These are phyloP conservation scores for Synanthedon myopaeformis DNA, from an alignment of 2,888 invertebrate genomes.

Conservation along the genomic window DNA sequence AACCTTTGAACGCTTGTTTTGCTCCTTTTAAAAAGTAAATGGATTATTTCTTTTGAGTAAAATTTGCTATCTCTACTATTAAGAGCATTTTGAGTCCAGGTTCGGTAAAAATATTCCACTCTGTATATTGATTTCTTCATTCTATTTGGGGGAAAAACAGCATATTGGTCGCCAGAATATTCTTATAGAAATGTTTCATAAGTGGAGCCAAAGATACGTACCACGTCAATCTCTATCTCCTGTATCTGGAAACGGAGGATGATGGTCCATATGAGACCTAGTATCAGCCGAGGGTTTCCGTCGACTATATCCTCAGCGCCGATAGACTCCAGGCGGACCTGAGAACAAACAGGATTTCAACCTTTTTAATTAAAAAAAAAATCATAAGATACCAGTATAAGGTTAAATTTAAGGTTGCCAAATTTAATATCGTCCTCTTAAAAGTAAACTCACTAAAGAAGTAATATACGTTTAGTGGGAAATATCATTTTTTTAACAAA, in stretches of 20 bases:
- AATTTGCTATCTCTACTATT: too few relatives aligned
- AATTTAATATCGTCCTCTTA: too few relatives aligned
- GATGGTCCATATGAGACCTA: constrained; percentile 99
- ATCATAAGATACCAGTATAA: too few relatives aligned
- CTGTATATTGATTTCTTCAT: not conserved
- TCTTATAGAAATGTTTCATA: not conserved
- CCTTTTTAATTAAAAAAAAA: not conserved
- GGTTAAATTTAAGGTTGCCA: not conserved
- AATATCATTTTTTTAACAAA: too few relatives aligned
- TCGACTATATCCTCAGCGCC: constrained; percentile 99
- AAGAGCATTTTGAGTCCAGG: too few relatives aligned
- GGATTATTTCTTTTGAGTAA: too few relatives aligned
- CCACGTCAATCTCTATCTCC: constrained; percentile 97
- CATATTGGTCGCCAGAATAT: too few relatives aligned
- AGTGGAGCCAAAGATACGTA: constrained; percentile 51
- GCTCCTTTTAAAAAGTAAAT: too few relatives aligned
- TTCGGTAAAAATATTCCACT: too few relatives aligned
- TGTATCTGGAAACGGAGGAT: constrained; percentile 99
- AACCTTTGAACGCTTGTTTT: too few relatives aligned
- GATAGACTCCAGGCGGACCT: constrained; percentile 97
- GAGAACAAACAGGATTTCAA: constrained; percentile 11
- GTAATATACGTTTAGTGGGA: too few relatives aligned
- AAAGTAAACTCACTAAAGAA: too few relatives aligned
- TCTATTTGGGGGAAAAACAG: not conserved
- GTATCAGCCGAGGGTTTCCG: constrained; percentile 95